Evolutionary conservation across 30 jellyfish, hydroid and myxozoan genomes (phyloP).

Genomic region (Sanderia malayensis): DNA sequence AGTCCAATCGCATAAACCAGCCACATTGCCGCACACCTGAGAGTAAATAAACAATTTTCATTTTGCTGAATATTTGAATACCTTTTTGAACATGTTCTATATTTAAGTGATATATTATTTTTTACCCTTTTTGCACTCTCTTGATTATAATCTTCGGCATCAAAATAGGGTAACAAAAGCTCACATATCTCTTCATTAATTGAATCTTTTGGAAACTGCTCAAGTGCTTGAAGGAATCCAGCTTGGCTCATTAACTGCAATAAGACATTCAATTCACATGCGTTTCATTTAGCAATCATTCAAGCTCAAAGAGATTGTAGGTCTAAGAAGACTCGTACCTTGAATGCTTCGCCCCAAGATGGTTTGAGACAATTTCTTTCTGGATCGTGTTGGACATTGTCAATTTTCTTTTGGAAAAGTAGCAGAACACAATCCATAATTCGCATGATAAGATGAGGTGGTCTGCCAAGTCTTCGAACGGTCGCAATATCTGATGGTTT

Average conservation of each 20-base stretch:
- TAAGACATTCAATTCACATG: background rate
- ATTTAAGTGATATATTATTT: too few relatives aligned
- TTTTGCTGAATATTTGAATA: too few relatives aligned
- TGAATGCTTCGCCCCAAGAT: conserved; percentile 78
- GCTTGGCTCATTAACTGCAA: conserved; percentile 74
- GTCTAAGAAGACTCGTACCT: conserved; percentile 28
- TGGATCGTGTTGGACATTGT: conserved; percentile 70
- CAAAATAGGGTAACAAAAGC: conserved; percentile 73
- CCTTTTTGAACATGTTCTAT: too few relatives aligned
- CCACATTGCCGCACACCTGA: conserved; percentile 88
- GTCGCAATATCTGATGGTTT: conserved; percentile 97
- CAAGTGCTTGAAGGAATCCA: conserved; percentile 71
- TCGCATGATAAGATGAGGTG: conserved; percentile 97
- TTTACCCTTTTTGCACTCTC: conserved; percentile 80
- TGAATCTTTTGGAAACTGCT: conserved; percentile 69
- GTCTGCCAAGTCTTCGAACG: conserved; percentile 91
- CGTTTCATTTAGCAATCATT: background rate
- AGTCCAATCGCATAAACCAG: conserved; percentile 90
- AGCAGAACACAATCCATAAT: conserved; percentile 88
- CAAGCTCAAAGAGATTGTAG: background rate
- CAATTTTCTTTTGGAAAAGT: conserved; percentile 60
- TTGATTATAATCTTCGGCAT: conserved; percentile 73
- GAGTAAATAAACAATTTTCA: background rate
- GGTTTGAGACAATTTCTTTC: conserved; percentile 81
- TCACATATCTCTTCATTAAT: conserved; percentile 78